Evolutionary conservation across 1,140 invertebrate species (phyloP).

Genomic region (Mactra quadrangularis): DNA sequence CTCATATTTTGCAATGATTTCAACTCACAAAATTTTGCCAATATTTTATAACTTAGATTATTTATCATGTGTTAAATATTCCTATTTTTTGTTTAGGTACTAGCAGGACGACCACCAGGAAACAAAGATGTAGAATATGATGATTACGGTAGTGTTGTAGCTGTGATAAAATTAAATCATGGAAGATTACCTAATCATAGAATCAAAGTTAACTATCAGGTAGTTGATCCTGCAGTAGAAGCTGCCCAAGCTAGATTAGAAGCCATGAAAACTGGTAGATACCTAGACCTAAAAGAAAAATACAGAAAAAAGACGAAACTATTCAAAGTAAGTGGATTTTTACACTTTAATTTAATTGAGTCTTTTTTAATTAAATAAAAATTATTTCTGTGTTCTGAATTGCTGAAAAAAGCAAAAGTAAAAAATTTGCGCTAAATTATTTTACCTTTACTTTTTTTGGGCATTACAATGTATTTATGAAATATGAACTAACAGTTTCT

Average conservation of each 20-base stretch:
- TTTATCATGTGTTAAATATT: too few relatives aligned
- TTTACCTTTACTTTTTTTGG: too few relatives aligned
- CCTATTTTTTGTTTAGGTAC: conserved; percentile 73
- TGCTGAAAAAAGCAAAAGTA: too few relatives aligned
- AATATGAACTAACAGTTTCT: too few relatives aligned
- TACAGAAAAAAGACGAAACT: conserved; percentile 11
- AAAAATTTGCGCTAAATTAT: too few relatives aligned
- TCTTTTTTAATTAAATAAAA: too few relatives aligned
- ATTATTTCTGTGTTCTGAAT: too few relatives aligned
- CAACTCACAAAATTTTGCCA: too few relatives aligned
- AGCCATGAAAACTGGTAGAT: conserved; percentile 79
- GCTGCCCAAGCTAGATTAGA: conserved; percentile 80
- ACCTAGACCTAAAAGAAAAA: conserved; percentile 37
- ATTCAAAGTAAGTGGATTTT: not conserved
- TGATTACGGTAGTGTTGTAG: conserved; percentile 81
- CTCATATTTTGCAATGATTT: too few relatives aligned
- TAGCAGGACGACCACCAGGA: conserved; percentile 80
- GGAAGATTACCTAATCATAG: conserved; percentile 81
- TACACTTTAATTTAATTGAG: not conserved
- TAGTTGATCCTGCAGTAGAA: conserved; percentile 80
- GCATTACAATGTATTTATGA: too few relatives aligned
- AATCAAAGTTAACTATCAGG: conserved; percentile 78
- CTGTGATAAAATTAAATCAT: conserved; percentile 78
- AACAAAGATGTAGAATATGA: conserved; percentile 82
- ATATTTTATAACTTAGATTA: too few relatives aligned